Evolutionary conservation across 2,888 invertebrate species (phyloP).

Genomic region (Saturnia japonica): DNA sequence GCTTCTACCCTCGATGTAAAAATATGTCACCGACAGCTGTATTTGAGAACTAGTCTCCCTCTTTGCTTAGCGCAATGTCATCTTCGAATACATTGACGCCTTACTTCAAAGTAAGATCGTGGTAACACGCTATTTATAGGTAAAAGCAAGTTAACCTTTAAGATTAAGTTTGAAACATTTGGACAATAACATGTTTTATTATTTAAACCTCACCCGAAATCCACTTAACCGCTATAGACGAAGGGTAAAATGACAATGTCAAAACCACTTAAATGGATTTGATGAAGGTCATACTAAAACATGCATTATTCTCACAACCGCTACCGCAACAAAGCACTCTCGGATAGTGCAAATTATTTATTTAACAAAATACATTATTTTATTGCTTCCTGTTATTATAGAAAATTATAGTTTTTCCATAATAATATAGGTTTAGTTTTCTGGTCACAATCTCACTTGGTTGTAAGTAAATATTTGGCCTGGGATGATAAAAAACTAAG

Average conservation of each 20-base stretch:
- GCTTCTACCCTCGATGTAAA: too few relatives aligned
- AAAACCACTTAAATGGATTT: background rate
- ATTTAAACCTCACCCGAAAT: background rate
- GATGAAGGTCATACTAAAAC: background rate
- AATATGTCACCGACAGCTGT: too few relatives aligned
- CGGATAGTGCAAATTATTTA: background rate
- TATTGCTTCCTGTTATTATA: background rate
- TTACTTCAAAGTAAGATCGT: too few relatives aligned
- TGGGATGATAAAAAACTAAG: too few relatives aligned
- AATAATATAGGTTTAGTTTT: background rate
- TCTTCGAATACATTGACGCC: too few relatives aligned
- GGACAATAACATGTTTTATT: background rate
- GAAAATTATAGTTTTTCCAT: background rate
- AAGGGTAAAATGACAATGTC: conserved; percentile 4
- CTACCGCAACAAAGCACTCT: background rate
- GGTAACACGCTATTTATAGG: too few relatives aligned
- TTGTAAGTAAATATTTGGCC: too few relatives aligned
- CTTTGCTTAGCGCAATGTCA: too few relatives aligned
- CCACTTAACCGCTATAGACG: background rate
- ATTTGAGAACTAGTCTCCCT: too few relatives aligned
- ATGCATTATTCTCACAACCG: background rate
- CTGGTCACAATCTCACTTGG: too few relatives aligned
- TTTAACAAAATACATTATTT: background rate
- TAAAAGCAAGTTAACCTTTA: too few relatives aligned
- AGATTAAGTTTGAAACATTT: background rate